phyloP scores from a whole-genome alignment of 2,888 invertebrate genomes.

The Digitonthophagus gazella region DNA sequence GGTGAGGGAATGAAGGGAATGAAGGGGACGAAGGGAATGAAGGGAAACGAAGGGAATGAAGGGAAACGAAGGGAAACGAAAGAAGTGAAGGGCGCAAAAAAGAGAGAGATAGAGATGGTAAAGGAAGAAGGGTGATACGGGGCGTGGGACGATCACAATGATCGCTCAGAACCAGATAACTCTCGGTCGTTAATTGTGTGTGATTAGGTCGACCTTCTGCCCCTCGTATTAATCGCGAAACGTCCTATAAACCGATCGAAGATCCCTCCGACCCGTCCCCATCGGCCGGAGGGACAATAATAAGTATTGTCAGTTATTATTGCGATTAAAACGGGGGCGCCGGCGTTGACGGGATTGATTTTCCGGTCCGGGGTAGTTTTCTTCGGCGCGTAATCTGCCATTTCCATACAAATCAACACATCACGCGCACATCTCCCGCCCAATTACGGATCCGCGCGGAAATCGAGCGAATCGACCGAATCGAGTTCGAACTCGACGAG shows the following conservation, averaged over 20 bases:
- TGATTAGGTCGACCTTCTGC: constrained; percentile 40
- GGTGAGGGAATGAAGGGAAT: neutral
- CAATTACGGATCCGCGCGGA: constrained; percentile 6
- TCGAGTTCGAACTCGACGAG: neutral
- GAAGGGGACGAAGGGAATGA: neutral
- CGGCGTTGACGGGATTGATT: constrained; percentile 42
- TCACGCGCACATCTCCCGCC: constrained; percentile 3
- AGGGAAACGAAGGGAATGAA: neutral
- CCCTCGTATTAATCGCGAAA: constrained; percentile 31
- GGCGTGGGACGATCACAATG: constrained; percentile 36
- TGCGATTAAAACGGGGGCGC: constrained; percentile 41
- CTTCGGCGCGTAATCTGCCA: constrained; percentile 29
- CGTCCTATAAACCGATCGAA: constrained; percentile 38
- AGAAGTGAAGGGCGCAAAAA: neutral
- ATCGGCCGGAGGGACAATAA: constrained; percentile 30
- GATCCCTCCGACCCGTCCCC: constrained; percentile 25
- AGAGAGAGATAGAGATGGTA: neutral
- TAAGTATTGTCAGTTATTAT: constrained; percentile 44
- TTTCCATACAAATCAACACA: constrained; percentile 17
- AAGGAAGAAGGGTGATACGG: neutral
- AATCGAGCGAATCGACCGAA: neutral
- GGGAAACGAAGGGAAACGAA: neutral
- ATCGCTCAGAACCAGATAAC: constrained; percentile 44
- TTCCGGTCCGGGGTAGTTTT: constrained; percentile 28
- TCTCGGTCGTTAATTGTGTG: constrained; percentile 46